Base-by-base conservation (phyloP, 2,797 vertebrate species). In the Enteromius radiatus region DNA sequence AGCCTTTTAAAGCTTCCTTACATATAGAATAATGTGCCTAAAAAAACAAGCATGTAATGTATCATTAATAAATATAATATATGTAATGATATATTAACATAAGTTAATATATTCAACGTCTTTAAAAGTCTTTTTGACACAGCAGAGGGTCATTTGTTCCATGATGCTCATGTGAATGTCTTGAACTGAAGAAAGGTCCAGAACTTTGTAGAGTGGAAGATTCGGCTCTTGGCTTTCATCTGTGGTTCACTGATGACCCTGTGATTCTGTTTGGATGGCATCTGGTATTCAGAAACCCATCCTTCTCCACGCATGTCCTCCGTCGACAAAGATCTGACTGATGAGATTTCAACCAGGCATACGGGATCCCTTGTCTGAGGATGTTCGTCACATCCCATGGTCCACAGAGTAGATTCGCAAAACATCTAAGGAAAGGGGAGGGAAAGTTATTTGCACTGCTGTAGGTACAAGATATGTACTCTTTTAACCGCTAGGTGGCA, bases 401-500 rank as follows among this genome's bases (percentile, higher is more conserved):
- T 56, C 70, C 71, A 78, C 15, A 87, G 45, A 63, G 23, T 69
- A 52, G 54, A 61, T 75, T 85, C 87, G 59, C 87, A 86, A 65
- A 85, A 83, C 87, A 88, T 88, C 81, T 85, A 56, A 28, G 8
- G n/a, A 47, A 23, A 33, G 31, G 43, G 0, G 0, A 14, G 3
- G 8, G 3, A 0, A 3, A 0, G 5, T 14, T n/a, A 63, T 69
- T 68, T 21, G 1, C 4, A 10, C 21, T 74, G 23, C 10, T 69
- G 23, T 74, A 26, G 68, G 12, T 52, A 28, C 19, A 31, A n/a
- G 23, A 28, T 36, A 10, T 17, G 3, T 63, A 17, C 14, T 63
- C 28, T 36, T 49, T 33, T 23, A 74, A 36, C 31, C 47, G 36
- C 19, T 54, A 31, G 70, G 70, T 36, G 5, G 47, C 47, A 74